phyloP scores from a whole-genome alignment of 92 coral and sea anemone species.

The Umimayanthus kanabou region DNA sequence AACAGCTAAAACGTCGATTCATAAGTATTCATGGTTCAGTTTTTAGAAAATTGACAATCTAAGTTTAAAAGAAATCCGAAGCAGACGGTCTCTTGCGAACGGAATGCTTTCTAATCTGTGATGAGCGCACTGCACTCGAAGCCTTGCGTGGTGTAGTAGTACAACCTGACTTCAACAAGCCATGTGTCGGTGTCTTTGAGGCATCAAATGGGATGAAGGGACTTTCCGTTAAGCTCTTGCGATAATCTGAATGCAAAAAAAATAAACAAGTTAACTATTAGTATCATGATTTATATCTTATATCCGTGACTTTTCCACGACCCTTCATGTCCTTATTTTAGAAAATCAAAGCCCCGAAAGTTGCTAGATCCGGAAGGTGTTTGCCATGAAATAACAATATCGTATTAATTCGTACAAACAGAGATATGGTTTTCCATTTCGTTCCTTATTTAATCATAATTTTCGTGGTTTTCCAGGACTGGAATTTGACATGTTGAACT shows the following conservation, averaged over 20 bases:
- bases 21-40: no score
- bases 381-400: no score
- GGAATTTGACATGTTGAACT: no score
- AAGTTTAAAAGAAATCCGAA: constrained; percentile 56
- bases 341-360: no score
- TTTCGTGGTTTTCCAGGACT: no score
- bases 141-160: not conserved
- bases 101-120: not conserved
- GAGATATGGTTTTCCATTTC: no score
- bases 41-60: not conserved
- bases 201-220: constrained; percentile 92
- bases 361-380: no score
- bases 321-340: no score
- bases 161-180: constrained; percentile 64
- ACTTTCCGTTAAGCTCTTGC: constrained; percentile 77
- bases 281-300: not conserved
- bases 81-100: constrained; percentile 50
- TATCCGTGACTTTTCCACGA: no score
- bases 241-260: constrained; percentile 66
- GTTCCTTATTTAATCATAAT: no score
- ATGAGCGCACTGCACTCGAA: not conserved
- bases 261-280: not conserved
- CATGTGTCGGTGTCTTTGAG: constrained; percentile 73
- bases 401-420: no score
- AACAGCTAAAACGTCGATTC: no score